A percentile compares a stretch with the other conserved stretches of the same genome.
phyloP scores from a whole-genome alignment of 2,888 invertebrate species.

The Drepanosiphum platanoidis region DNA sequence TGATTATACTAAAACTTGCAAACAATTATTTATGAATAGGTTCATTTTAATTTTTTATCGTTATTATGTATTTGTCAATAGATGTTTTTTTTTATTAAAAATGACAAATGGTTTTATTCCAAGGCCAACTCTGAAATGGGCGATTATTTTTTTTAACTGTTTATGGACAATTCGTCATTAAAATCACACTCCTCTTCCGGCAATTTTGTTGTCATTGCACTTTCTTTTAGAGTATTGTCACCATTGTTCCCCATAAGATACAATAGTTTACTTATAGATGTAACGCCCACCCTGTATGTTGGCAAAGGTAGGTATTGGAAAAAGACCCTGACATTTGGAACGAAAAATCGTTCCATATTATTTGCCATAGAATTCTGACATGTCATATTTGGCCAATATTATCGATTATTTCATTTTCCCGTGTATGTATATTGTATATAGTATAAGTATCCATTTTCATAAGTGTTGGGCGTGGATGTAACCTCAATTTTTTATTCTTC shows the following conservation, averaged over 20 bases:
- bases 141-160: constrained; percentile 21
- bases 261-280: constrained; percentile 1
- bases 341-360: constrained; percentile 18
- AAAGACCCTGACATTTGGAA: constrained; percentile 38
- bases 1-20: not conserved
- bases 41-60: not conserved
- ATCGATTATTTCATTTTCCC: constrained; percentile 29
- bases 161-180: constrained; percentile 38
- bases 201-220: constrained; percentile 22
- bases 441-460: constrained; percentile 28
- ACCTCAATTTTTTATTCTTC: constrained; percentile 39
- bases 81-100: not conserved
- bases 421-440: not conserved
- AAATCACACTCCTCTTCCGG: constrained; percentile 52
- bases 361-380: constrained; percentile 30
- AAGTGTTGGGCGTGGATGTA: constrained; percentile 43
- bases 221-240: constrained; percentile 29
- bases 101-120: not conserved
- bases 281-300: not conserved
- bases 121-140: constrained; percentile 19
- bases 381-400: constrained; percentile 44
- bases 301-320: constrained; percentile 29
- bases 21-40: not conserved
- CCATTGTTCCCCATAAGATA: not conserved
- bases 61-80: not conserved